These are phyloP conservation scores for Neotoxoptera formosana DNA, from an alignment of 1,140 invertebrate species.

Conservation along the genomic window DNA sequence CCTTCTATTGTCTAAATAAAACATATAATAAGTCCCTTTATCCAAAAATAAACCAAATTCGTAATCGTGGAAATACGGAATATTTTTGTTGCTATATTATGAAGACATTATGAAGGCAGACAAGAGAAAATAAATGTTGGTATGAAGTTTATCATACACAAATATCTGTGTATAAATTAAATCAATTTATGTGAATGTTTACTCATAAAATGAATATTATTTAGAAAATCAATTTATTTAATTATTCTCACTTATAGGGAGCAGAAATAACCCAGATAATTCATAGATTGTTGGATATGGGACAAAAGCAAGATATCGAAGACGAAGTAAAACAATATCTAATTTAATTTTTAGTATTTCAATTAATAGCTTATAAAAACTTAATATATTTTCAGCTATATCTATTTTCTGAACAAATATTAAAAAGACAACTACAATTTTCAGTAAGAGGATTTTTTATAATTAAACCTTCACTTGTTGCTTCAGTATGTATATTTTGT, in stretches of 20 bases:
- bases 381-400: constrained; percentile 48
- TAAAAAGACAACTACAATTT: constrained; percentile 57
- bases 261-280: constrained; percentile 26
- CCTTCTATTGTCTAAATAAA: not conserved
- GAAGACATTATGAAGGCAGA: too few relatives aligned
- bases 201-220: not conserved
- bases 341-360: not conserved
- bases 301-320: constrained; percentile 27
- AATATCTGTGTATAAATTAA: not conserved
- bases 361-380: not conserved
- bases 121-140: not conserved
- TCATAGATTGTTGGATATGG: constrained; percentile 33
- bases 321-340: constrained; percentile 41
- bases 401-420: constrained; percentile 57
- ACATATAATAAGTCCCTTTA: not conserved
- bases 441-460: constrained; percentile 55
- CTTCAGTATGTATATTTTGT: constrained; percentile 42
- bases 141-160: not conserved
- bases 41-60: not conserved
- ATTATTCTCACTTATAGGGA: constrained; percentile 33
- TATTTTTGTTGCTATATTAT: not conserved
- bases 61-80: not conserved
- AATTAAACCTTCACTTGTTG: constrained; percentile 56
- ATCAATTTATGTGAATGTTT: not conserved
- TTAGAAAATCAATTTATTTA: not conserved